Evolutionary conservation across 2,888 invertebrate species (phyloP).

Genomic region (Fabriciana adippe): DNA sequence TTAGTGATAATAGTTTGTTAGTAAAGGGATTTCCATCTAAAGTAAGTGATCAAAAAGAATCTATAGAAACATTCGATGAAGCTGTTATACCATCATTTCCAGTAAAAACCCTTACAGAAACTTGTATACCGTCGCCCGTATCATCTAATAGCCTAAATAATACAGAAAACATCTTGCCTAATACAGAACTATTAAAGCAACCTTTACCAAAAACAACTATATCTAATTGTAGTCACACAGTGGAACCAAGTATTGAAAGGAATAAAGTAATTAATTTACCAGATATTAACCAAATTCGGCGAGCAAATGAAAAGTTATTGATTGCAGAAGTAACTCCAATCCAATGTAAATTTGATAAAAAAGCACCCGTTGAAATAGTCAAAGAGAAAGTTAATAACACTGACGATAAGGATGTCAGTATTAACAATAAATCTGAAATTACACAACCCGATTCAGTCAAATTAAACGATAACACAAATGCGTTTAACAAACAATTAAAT

Average conservation of each 20-base stretch:
- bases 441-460: background rate
- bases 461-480: too few relatives aligned
- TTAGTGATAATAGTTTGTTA: conserved; percentile 59
- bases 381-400: background rate
- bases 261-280: conserved; percentile 61
- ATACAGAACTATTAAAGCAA: background rate
- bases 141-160: background rate
- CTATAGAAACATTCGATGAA: conserved; percentile 17
- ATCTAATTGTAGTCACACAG: background rate
- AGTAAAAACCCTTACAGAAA: conserved; percentile 13
- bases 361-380: conserved; percentile 38
- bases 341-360: conserved; percentile 39
- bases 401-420: background rate
- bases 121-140: background rate
- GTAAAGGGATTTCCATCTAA: conserved; percentile 45
- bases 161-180: background rate
- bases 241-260: conserved; percentile 45
- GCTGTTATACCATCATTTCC: background rate
- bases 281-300: conserved; percentile 59
- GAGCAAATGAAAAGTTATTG: conserved; percentile 61
- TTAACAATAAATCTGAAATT: background rate
- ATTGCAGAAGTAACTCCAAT: conserved; percentile 68
- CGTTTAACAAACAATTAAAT: too few relatives aligned
- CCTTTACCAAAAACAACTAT: background rate
- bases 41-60: conserved; percentile 23